Evolutionary conservation across 2,113 vertebrate genomes (phyloP).

Genomic region (Hippocampus mohnikei): DNA sequence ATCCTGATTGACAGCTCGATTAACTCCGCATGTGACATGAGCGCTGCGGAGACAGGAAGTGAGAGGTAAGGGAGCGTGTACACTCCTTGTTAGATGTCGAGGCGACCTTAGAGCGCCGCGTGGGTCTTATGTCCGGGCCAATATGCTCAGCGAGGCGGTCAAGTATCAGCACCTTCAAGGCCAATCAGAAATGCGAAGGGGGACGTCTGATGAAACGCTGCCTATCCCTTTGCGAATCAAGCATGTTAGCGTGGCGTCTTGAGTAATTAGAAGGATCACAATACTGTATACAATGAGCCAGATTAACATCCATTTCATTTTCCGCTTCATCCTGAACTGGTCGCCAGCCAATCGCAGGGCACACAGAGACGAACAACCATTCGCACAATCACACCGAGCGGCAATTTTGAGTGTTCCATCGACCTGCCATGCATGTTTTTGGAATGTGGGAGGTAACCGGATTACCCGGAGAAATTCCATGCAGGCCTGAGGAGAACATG

Average conservation of each 20-base stretch:
- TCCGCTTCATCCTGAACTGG: too few relatives aligned
- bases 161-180: slow-evolving; percentile 63
- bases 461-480: too few relatives aligned
- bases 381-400: too few relatives aligned
- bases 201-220: slow-evolving; percentile 64
- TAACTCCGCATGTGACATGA: slow-evolving; percentile 64
- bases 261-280: slow-evolving; percentile 35
- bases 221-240: slow-evolving; percentile 48
- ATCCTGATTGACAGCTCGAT: slow-evolving; percentile 74
- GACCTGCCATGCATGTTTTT: too few relatives aligned
- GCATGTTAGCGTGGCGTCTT: slow-evolving; percentile 51
- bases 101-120: slow-evolving; percentile 15
- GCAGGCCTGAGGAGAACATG: too few relatives aligned
- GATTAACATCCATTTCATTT: too few relatives aligned
- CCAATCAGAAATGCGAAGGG: slow-evolving; percentile 72
- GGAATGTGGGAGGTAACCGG: too few relatives aligned
- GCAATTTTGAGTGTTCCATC: too few relatives aligned
- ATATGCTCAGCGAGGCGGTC: slow-evolving; percentile 49
- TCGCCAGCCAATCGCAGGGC: too few relatives aligned
- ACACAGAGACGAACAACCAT: too few relatives aligned
- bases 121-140: slow-evolving; percentile 46
- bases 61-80: background rate
- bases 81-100: background rate
- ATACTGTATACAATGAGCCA: background rate
- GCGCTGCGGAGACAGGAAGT: slow-evolving; percentile 36